These are phyloP conservation scores for Volucella zonaria DNA, from an alignment of 2,888 invertebrate species.

Conservation along the genomic window DNA sequence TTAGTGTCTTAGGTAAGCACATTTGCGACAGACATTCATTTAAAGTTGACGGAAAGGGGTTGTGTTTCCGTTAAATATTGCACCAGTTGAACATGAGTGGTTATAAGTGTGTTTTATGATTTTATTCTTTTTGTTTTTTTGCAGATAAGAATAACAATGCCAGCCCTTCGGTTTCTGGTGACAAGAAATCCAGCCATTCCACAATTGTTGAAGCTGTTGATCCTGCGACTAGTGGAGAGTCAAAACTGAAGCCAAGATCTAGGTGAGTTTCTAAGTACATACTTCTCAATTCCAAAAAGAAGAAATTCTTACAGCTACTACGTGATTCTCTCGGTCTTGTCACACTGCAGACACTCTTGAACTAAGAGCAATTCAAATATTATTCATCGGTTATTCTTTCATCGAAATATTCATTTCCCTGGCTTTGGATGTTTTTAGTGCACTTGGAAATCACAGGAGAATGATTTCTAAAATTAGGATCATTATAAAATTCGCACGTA, in stretches of 20 bases:
- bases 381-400: too few relatives aligned
- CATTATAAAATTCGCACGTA: too few relatives aligned
- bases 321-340: too few relatives aligned
- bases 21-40: too few relatives aligned
- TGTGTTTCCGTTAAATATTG: conserved; percentile 1
- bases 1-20: background rate
- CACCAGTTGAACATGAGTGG: background rate
- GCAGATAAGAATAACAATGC: conserved; percentile 81
- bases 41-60: background rate
- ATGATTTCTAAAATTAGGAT: too few relatives aligned
- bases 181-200: conserved; percentile 78
- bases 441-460: too few relatives aligned
- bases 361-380: too few relatives aligned
- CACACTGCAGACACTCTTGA: too few relatives aligned
- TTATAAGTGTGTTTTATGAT: background rate
- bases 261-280: conserved; percentile 77
- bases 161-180: conserved; percentile 81
- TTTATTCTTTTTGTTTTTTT: conserved; percentile 15
- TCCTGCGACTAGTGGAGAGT: conserved; percentile 82
- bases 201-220: conserved; percentile 79
- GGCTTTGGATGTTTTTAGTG: too few relatives aligned
- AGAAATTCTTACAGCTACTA: too few relatives aligned
- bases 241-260: conserved; percentile 86
- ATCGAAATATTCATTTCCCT: too few relatives aligned
- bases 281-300: background rate